Evolutionary conservation across 2,888 invertebrate genomes (phyloP).

Genomic region (Lasioglossum vierecki): DNA sequence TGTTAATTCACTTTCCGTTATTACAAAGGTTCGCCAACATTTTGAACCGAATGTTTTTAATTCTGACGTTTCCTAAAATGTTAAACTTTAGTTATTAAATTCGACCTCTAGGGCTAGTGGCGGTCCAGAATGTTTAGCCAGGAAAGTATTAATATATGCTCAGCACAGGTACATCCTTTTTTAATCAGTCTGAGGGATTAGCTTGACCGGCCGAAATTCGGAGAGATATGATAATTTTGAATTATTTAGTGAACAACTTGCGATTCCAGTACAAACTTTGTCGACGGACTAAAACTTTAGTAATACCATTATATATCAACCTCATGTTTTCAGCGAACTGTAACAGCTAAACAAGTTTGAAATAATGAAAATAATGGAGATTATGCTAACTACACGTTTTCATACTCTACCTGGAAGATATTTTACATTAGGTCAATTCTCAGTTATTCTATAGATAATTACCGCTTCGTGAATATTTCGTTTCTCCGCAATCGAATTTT

Average conservation of each 20-base stretch:
- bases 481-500: not conserved
- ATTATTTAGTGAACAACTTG: not conserved
- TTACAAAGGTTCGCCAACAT: not conserved
- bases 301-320: not conserved
- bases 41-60: not conserved
- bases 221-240: not conserved
- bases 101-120: not conserved
- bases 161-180: not conserved
- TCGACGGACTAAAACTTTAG: not conserved
- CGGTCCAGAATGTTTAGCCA: not conserved
- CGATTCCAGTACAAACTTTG: not conserved
- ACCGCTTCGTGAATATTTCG: not conserved
- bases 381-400: not conserved
- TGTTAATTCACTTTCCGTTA: not conserved
- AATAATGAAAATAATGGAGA: not conserved
- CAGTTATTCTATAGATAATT: not conserved
- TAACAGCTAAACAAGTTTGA: not conserved
- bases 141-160: not conserved
- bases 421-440: not conserved
- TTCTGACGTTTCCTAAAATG: not conserved
- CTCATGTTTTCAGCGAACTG: not conserved
- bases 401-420: not conserved
- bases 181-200: not conserved
- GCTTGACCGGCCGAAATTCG: not conserved
- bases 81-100: not conserved